phyloP scores from a whole-genome alignment of 2,888 invertebrate species.

The Eledona agricola region DNA sequence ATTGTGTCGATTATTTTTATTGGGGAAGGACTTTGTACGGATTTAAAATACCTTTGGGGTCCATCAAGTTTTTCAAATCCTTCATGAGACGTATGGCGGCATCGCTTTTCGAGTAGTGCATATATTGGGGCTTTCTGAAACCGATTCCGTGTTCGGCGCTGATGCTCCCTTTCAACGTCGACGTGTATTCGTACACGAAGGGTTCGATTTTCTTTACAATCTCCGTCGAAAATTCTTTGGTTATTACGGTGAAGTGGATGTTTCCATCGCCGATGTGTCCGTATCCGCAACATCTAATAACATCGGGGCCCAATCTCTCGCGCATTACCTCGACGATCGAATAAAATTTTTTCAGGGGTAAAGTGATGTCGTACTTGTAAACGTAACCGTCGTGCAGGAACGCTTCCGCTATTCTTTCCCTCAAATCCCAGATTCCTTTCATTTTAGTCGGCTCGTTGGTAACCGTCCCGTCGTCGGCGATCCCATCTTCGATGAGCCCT shows the following conservation, averaged over 20 bases:
- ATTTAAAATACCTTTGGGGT: slow-evolving; percentile 94
- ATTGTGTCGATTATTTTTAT: slow-evolving; percentile 19
- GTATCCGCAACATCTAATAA: slow-evolving; percentile 80
- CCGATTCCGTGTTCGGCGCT: slow-evolving; percentile 99
- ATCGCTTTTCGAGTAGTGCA: slow-evolving; percentile 81
- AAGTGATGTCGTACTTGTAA: slow-evolving; percentile 95
- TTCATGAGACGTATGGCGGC: slow-evolving; percentile 83
- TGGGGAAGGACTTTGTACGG: slow-evolving; percentile 88
- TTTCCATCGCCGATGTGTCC: slow-evolving; percentile 99
- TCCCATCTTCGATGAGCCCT: slow-evolving; percentile 73
- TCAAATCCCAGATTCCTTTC: slow-evolving; percentile 85
- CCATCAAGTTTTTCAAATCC: slow-evolving; percentile 83
- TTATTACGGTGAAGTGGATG: slow-evolving; percentile 89
- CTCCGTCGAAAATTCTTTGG: slow-evolving; percentile 72
- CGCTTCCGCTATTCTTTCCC: slow-evolving; percentile 85
- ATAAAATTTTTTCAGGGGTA: slow-evolving; percentile 87
- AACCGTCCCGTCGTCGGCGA: slow-evolving; percentile 84
- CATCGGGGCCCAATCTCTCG: slow-evolving; percentile 70
- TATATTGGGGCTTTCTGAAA: slow-evolving; percentile 83
- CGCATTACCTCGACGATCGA: slow-evolving; percentile 78
- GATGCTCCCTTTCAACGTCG: slow-evolving; percentile 82
- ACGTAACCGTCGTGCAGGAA: slow-evolving; percentile 84
- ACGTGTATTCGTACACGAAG: slow-evolving; percentile 89
- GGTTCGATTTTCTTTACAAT: slow-evolving; percentile 81
- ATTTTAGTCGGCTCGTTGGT: slow-evolving; percentile 86